Conservation (phyloP, 2,888 invertebrate genomes). For the Eilema griseolum region DNA sequence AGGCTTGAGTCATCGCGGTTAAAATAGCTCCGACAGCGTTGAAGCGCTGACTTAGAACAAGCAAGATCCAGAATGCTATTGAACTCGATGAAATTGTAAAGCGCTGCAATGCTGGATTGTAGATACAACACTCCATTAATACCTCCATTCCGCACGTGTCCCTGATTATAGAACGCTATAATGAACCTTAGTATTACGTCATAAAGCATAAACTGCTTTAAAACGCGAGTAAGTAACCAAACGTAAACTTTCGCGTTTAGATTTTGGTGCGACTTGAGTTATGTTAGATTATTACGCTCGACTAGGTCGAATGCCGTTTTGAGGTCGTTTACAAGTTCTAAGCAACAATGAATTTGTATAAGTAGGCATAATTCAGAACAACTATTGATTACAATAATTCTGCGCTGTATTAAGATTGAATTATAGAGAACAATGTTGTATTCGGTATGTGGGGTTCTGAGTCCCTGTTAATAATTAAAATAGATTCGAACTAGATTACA, state of each 20-base stretch:
- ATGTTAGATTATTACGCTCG: constrained; percentile 84
- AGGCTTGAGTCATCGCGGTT: constrained; percentile 85
- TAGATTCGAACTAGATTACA: constrained; percentile 75
- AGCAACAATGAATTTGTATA: constrained; percentile 47
- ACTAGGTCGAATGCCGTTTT: constrained; percentile 86
- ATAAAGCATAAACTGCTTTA: constrained; percentile 56
- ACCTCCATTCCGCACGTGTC: constrained; percentile 86
- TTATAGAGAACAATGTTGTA: constrained; percentile 62
- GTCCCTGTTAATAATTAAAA: constrained; percentile 69
- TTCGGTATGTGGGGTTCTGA: constrained; percentile 62
- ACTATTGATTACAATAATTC: constrained; percentile 16
- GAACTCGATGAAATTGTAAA: constrained; percentile 61
- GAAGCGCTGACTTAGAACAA: constrained; percentile 70
- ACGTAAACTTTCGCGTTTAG: constrained; percentile 84
- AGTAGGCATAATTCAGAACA: constrained; percentile 21
- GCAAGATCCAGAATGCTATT: constrained; percentile 47
- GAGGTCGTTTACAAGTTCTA: constrained; percentile 82
- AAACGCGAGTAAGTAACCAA: constrained; percentile 60
- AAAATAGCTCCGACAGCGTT: constrained; percentile 69
- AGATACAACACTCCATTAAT: constrained; percentile 82
- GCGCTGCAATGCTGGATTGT: constrained; percentile 76
- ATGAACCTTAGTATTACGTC: constrained; percentile 57
- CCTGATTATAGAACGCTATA: constrained; percentile 60
- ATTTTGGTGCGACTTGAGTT: constrained; percentile 80
- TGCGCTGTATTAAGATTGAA: constrained; percentile 13